A percentile compares a stretch with the other conserved stretches of the same genome.
phyloP scores from a whole-genome alignment of 2,797 vertebrate species.

The Denticeps clupeoides region DNA sequence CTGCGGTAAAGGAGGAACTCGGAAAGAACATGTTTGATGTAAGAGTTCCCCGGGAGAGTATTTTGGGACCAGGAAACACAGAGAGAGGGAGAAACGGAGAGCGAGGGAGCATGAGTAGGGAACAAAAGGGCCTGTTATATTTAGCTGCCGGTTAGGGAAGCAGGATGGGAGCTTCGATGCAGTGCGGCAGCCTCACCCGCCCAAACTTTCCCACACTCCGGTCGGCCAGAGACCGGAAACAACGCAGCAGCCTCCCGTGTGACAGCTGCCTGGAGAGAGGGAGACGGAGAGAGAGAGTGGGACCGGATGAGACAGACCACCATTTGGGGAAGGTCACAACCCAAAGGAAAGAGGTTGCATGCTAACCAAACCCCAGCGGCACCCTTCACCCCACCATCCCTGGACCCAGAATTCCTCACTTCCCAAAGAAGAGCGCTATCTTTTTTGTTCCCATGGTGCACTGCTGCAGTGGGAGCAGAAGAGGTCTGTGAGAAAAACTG shows the following conservation, averaged over 20 bases:
- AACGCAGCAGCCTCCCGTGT: slow-evolving; percentile 25
- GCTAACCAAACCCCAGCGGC: slow-evolving; percentile 16
- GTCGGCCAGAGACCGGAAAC: slow-evolving; percentile 41
- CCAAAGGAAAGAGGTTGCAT: slow-evolving; percentile 50
- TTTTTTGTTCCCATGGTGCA: slow-evolving; percentile 23
- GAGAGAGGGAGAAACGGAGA: neutral
- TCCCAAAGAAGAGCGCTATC: neutral
- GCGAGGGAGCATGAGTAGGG: slow-evolving; percentile 14
- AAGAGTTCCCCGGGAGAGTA: slow-evolving; percentile 31
- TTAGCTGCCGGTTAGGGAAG: slow-evolving; percentile 56
- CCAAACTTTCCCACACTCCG: slow-evolving; percentile 62
- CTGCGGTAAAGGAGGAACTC: slow-evolving; percentile 29
- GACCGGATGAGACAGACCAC: slow-evolving; percentile 1
- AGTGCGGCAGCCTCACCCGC: slow-evolving; percentile 32
- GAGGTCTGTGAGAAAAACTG: slow-evolving; percentile 33
- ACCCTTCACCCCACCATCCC: neutral
- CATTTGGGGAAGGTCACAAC: slow-evolving; percentile 35
- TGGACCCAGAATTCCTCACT: neutral
- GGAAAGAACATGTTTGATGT: slow-evolving; percentile 49
- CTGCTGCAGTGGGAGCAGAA: slow-evolving; percentile 14
- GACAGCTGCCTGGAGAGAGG: slow-evolving; percentile 44
- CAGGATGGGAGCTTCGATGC: slow-evolving; percentile 41
- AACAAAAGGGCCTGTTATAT: slow-evolving; percentile 44
- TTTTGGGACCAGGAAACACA: slow-evolving; percentile 30
- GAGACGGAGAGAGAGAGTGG: neutral